Evolutionary conservation across 1,140 invertebrate genomes (phyloP), one percentile per base, ranked within the genome.

Genomic region (Contarinia nasturtii): DNA sequence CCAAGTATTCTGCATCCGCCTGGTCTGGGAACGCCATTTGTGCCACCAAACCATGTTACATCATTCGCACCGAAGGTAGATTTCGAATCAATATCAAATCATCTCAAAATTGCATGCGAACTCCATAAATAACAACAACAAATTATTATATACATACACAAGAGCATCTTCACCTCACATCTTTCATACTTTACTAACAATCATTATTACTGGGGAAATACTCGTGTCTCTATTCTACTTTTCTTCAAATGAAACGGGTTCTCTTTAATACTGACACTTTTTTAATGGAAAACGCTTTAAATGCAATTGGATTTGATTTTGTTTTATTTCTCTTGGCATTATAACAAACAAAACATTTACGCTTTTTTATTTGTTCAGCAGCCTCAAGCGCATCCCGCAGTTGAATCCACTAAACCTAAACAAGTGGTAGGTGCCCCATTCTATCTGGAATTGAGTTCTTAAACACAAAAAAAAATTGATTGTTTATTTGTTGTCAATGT

Each of bases 61-160:
- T 76, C 85, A 47, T 88, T 88, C 63, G 82, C 89, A 55, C 89
- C 88, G 55, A 93, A 92, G 81, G 90, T 93, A 74, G 71, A 18
- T 27, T 46, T n/a, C 14, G 47, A 47, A 20, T 18, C 15, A 2
- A 15, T 48, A 46, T 50, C 18, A 33, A 10, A 33, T 27, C 17
- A 45, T 15, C 17, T 33, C 12, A 27, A 27, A 27, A 22, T 15
- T 12, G 14, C 33, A 11, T 36, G 15, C 34, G 18, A 37, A 20
- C 12, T 42, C 33, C 46, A 43, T 46, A 11, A 46, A 27, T 27
- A 27, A 27, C 27, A 27, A 27, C 27, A 27, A 27, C 27, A 27
- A 10, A 5, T n/a, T n/a, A n/a, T n/a, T n/a, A n/a, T n/a, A n/a
- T 48, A 51, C 49, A 37, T 33, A 38, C 19, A 27, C 15, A 19